These are phyloP conservation scores for Apeltes quadracus DNA, from an alignment of 2,113 vertebrate species.

Conservation along the genomic window DNA sequence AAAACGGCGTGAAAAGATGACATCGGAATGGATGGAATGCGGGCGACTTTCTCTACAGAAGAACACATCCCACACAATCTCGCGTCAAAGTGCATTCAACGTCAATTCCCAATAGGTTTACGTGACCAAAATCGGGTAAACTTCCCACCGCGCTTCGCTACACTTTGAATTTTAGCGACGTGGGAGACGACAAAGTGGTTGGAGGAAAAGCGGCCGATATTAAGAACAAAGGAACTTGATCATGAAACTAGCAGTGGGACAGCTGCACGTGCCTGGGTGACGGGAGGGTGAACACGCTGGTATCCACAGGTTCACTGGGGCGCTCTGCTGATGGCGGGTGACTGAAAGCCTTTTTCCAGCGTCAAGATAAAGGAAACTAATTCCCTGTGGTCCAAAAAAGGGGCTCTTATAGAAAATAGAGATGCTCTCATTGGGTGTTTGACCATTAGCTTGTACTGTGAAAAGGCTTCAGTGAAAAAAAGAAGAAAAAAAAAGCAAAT, in stretches of 20 bases:
- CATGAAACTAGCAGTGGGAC: slow-evolving; percentile 62
- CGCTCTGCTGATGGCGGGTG: slow-evolving; percentile 20
- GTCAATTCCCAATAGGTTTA: slow-evolving; percentile 64
- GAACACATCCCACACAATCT: slow-evolving; percentile 80
- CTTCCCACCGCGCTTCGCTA: slow-evolving; percentile 61
- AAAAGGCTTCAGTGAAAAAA: slow-evolving; percentile 45
- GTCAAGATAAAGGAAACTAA: slow-evolving; percentile 58
- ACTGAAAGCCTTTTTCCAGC: slow-evolving; percentile 34
- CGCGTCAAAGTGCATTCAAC: slow-evolving; percentile 84
- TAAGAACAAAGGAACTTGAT: slow-evolving; percentile 68
- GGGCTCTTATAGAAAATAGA: slow-evolving; percentile 60
- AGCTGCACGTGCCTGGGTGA: no score
- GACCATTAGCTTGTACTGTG: slow-evolving; percentile 48
- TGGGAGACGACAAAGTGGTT: slow-evolving; percentile 36
- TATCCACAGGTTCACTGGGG: slow-evolving; percentile 62
- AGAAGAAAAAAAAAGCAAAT: slow-evolving; percentile 23
- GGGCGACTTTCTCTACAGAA: slow-evolving; percentile 59
- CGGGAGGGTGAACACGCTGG: slow-evolving; percentile 56
- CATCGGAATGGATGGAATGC: slow-evolving; percentile 81
- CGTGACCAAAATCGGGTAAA: slow-evolving; percentile 48
- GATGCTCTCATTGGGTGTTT: slow-evolving; percentile 52
- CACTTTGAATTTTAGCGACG: slow-evolving; percentile 74
- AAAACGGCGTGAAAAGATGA: slow-evolving; percentile 64
- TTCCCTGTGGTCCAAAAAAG: slow-evolving; percentile 72
- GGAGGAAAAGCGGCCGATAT: slow-evolving; percentile 15